phyloP scores from a whole-genome alignment of 2,113 vertebrate genomes.

The western clawed frog (Xenopus tropicalis) region DNA sequence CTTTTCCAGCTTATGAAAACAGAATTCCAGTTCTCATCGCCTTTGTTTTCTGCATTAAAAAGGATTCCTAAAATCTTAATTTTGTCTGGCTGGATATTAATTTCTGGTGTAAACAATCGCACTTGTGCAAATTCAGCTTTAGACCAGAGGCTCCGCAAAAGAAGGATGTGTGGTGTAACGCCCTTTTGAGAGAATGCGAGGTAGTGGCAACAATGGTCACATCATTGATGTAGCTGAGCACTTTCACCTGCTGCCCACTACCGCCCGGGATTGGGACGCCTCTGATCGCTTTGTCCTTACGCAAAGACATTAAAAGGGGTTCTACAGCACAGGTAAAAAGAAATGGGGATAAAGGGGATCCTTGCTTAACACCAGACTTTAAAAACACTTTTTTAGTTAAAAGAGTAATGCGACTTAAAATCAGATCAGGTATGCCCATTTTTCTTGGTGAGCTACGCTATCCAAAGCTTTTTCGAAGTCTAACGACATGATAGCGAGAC shows the following conservation, averaged over 20 bases:
- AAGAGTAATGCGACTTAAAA: background rate
- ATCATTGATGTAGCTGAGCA: background rate
- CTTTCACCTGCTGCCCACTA: background rate
- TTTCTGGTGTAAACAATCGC: background rate
- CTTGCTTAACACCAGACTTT: background rate
- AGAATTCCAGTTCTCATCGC: background rate
- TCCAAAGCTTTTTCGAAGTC: slow-evolving; percentile 7
- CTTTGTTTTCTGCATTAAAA: background rate
- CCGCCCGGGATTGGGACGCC: background rate
- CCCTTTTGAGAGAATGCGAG: too few relatives aligned
- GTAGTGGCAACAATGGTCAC: too few relatives aligned
- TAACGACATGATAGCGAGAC: background rate
- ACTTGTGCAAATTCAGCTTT: background rate
- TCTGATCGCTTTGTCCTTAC: background rate
- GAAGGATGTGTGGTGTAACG: too few relatives aligned
- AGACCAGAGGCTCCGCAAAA: background rate
- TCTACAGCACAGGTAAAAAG: background rate
- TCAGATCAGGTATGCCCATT: background rate
- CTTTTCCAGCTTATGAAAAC: background rate
- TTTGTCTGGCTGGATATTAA: background rate
- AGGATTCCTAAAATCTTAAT: background rate
- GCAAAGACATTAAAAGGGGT: background rate
- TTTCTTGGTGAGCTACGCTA: background rate
- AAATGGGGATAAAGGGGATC: too few relatives aligned
- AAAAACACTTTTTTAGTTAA: background rate